These are phyloP conservation scores for Acanthococcus lagerstroemiae DNA, from an alignment of 2,888 invertebrate species.

Conservation along the genomic window DNA sequence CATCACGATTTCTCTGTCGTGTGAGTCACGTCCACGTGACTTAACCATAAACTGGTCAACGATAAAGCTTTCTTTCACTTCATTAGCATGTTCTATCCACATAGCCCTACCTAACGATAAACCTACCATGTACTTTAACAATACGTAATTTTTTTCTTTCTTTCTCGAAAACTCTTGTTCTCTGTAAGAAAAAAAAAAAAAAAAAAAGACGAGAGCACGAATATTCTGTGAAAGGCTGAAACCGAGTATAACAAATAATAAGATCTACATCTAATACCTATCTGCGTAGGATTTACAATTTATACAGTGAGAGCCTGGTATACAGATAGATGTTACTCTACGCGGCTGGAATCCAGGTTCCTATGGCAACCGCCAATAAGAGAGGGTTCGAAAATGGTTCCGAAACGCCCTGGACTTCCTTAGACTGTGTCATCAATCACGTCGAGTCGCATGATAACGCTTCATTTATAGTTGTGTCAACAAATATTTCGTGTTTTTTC, in stretches of 20 bases:
- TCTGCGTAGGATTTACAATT: constrained; percentile 23
- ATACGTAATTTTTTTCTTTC: too few relatives aligned
- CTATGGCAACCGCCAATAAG: constrained; percentile 30
- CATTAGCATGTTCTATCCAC: too few relatives aligned
- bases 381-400: constrained; percentile 31
- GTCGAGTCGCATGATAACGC: constrained; percentile 30
- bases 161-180: too few relatives aligned
- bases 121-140: too few relatives aligned
- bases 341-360: constrained; percentile 27
- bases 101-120: too few relatives aligned
- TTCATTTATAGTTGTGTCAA: constrained; percentile 31
- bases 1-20: too few relatives aligned
- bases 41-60: too few relatives aligned
- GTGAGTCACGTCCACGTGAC: too few relatives aligned
- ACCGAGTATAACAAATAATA: background rate
- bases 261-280: background rate
- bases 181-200: background rate
- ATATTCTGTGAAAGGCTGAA: too few relatives aligned
- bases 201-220: background rate
- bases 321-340: constrained; percentile 22
- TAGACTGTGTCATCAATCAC: constrained; percentile 25
- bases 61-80: too few relatives aligned
- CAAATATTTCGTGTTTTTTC: constrained; percentile 22
- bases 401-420: constrained; percentile 29
- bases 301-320: background rate